These are phyloP conservation scores for Mustela erminea DNA, from an alignment of 2,797 vertebrate species.

Conservation along the genomic window DNA sequence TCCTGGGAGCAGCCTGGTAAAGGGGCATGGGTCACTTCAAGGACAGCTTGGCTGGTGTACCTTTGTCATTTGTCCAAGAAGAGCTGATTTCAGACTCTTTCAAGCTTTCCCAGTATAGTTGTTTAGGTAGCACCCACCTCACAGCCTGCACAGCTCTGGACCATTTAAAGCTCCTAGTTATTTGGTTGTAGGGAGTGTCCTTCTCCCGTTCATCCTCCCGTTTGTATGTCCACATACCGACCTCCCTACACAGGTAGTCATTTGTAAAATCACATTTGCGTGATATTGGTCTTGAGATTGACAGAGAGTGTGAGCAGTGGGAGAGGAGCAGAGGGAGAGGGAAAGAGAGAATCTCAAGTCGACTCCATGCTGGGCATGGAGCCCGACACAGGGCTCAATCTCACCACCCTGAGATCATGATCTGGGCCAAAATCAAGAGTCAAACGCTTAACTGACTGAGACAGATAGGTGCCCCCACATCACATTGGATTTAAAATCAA, in stretches of 20 bases:
- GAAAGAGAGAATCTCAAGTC: neutral
- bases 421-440: neutral
- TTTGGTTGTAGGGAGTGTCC: neutral
- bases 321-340: neutral
- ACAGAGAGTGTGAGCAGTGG: neutral
- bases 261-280: neutral
- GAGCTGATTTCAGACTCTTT: neutral
- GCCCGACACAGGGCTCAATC: neutral
- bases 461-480: neutral
- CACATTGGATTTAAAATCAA: neutral
- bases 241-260: neutral
- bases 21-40: neutral
- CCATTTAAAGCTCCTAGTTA: neutral
- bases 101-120: rapidly evolving
- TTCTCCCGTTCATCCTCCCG: neutral
- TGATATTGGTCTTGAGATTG: neutral
- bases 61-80: neutral
- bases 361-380: neutral
- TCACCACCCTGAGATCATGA: neutral
- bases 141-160: too few relatives aligned
- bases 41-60: neutral
- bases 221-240: neutral
- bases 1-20: neutral
- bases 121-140: rapidly evolving
- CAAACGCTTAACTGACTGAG: neutral